Base-by-base conservation (phyloP, 2,888 invertebrate genomes). In the Venusia cambrica region DNA sequence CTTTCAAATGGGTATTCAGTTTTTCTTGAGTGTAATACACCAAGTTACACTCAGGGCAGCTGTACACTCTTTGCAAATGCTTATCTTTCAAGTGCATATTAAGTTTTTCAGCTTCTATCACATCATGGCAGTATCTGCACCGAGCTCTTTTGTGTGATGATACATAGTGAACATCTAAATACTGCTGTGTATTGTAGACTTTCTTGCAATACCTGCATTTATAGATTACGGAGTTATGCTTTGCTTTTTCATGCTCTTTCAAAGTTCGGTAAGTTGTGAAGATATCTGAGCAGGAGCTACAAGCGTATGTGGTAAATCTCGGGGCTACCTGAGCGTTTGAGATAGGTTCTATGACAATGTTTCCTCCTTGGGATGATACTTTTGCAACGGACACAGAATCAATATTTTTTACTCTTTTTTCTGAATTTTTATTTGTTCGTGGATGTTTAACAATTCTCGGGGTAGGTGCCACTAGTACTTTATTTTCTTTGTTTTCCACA, bases 121-220 rank as follows among this genome's bases (percentile, higher is more conserved):
- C 25, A 9, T 61, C 51, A 15, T 58, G 57, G 15, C 73, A 73
- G 18, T 65, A 51, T 31, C 60, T 66, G 34, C 73, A 73, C 27
- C 62, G 56, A 1, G 55, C 55, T 32, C 50, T 61, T 0, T 38
- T 36, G 40, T 73, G 73, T 2, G 7, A n/a, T 0, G 60, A 57
- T 13, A 59, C 61, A 19, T 70, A 66, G 45, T 74, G 73, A 4
- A 61, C 46, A 26, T 67, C 63, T 17, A 74, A 47, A 37, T 63
- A 65, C 33, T 69, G 63, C 11, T 63, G 60, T 0, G 70, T 63
- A 6, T 63, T 61, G 22, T 73, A 68, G 2, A 47, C 41, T 29
- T 72, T 71, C 5, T 50, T 38, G 5, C 73, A 74, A 3, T 62
- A 45, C 17, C 62, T 63, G 28, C 73, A 74, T 14, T 55, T 51